These are phyloP conservation scores for Stenodema calcarata DNA, from an alignment of 2,888 invertebrate genomes.

Conservation along the genomic window DNA sequence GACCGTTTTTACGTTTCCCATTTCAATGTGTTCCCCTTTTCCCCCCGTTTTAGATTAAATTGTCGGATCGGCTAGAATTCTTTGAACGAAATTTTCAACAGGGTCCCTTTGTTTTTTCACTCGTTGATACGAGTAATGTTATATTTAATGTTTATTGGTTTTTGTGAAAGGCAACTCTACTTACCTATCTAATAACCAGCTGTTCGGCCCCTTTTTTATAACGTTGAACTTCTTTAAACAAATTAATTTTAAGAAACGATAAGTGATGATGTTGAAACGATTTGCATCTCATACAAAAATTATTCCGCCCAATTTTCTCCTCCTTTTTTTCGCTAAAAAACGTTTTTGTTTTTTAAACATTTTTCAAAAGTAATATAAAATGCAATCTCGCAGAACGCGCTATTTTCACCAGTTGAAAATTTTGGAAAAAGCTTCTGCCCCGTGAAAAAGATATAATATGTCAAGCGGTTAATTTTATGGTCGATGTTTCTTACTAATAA, in stretches of 20 bases:
- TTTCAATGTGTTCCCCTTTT: not conserved
- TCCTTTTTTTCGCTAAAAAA: too few relatives aligned
- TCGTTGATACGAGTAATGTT: not conserved
- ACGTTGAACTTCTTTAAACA: not conserved
- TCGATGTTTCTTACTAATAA: not conserved
- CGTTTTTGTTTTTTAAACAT: not conserved
- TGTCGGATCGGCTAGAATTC: constrained; percentile 1
- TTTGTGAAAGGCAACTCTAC: too few relatives aligned
- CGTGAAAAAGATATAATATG: not conserved
- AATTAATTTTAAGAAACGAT: not conserved
- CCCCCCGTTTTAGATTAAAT: not conserved
- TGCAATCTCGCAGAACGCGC: not conserved
- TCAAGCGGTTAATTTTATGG: not conserved
- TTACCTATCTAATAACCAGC: not conserved
- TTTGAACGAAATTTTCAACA: constrained; percentile 22
- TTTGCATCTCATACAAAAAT: not conserved
- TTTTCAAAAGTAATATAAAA: not conserved
- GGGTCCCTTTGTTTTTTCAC: not conserved
- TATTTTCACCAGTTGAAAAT: constrained; percentile 37
- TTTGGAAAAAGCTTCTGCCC: constrained; percentile 25
- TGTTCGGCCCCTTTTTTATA: not conserved
- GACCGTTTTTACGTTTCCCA: not conserved
- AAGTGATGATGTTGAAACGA: not conserved
- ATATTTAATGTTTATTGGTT: too few relatives aligned
- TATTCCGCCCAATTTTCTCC: constrained; percentile 28